Evolutionary conservation across 2,797 vertebrate genomes (phyloP).

Genomic region (Lacerta viridis): DNA sequence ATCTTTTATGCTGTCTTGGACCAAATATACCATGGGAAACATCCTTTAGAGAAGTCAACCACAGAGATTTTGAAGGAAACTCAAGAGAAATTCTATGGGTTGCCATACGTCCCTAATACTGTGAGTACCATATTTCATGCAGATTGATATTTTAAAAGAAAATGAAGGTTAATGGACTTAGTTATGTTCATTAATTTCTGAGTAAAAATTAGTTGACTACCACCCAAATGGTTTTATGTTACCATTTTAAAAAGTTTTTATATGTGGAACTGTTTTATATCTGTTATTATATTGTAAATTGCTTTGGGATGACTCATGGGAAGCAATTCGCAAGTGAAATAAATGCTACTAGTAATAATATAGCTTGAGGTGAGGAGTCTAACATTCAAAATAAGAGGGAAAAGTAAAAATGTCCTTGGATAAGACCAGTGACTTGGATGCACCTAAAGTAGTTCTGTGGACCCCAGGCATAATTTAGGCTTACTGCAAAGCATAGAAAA

Average conservation of each 20-base stretch:
- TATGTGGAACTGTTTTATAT: too few species aligned
- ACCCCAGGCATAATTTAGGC: not conserved
- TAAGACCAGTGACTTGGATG: not conserved
- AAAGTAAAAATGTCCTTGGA: not conserved
- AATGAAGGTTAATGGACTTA: not conserved
- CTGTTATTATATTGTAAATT: too few species aligned
- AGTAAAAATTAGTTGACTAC: too few species aligned
- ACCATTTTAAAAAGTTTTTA: too few species aligned
- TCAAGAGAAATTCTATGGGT: conserved; percentile 91
- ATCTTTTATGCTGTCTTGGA: conserved; percentile 96
- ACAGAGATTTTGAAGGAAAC: conserved; percentile 92
- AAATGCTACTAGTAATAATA: not conserved
- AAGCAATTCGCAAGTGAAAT: too few species aligned
- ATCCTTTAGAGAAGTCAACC: conserved; percentile 87
- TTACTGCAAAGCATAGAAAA: not conserved
- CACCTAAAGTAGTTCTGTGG: not conserved
- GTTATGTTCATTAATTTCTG: too few species aligned
- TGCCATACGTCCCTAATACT: conserved; percentile 92
- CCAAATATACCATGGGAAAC: conserved; percentile 93
- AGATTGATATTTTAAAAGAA: conserved; percentile 1
- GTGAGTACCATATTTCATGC: conserved; percentile 80
- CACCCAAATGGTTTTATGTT: too few species aligned
- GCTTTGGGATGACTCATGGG: too few species aligned
- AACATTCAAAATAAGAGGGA: not conserved
- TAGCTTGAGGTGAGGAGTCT: not conserved